Evolutionary conservation across 2,797 vertebrate genomes (phyloP).

Genomic region (Leptatherina wallacei): DNA sequence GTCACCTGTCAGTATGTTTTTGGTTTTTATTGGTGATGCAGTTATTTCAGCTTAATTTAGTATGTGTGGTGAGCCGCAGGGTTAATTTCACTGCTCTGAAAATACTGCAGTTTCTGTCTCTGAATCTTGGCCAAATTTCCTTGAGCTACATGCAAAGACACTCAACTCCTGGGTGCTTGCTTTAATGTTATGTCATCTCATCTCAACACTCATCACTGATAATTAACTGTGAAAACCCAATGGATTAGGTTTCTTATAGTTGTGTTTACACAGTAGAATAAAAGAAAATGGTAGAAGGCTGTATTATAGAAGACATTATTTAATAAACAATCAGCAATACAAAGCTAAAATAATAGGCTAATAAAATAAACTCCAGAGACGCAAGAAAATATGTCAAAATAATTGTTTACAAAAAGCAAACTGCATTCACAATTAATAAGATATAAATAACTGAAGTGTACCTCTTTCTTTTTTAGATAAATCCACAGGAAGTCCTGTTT

Average conservation of each 20-base stretch:
- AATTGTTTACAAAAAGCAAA: neutral
- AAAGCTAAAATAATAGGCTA: neutral
- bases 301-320: neutral
- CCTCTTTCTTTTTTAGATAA: neutral
- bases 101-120: slow-evolving; percentile 23
- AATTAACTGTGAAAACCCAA: neutral
- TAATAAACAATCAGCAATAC: neutral
- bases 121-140: slow-evolving; percentile 20
- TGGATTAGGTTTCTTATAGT: neutral
- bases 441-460: neutral
- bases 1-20: slow-evolving; percentile 51
- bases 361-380: too few species aligned
- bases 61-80: slow-evolving; percentile 13
- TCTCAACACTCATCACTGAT: neutral
- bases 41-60: slow-evolving; percentile 52
- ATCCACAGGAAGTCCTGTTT: neutral
- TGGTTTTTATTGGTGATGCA: slow-evolving; percentile 40
- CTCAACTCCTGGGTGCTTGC: slow-evolving; percentile 12
- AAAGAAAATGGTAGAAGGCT: neutral
- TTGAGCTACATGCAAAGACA: slow-evolving; percentile 26
- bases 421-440: neutral
- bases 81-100: slow-evolving; percentile 5
- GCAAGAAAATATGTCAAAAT: neutral
- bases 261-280: neutral
- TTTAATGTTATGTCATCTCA: slow-evolving; percentile 12